Evolutionary conservation across 2,113 vertebrate genomes (phyloP), one percentile per base, ranked within the genome.

Genomic region (Montifringilla adamsi): DNA sequence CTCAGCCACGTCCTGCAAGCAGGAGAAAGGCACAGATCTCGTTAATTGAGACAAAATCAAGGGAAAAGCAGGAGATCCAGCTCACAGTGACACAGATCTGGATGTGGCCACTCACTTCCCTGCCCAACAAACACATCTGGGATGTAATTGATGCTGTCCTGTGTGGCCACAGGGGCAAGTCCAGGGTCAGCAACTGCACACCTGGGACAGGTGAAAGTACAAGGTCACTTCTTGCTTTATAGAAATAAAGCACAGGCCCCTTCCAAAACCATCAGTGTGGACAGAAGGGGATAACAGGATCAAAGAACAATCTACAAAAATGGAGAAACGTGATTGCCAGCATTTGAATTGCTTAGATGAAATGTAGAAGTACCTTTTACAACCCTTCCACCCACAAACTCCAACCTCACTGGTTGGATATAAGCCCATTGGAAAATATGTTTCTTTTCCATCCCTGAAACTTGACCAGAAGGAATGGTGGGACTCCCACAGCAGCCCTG

Each of bases 1-100:
- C 96, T 98, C 30, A 99, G 97, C 99, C 99, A 99, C 23, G 93
- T 88, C 84, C 99, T 99, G 97, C 63, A 85, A 80, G 74, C 15
- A 84, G 88, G 12, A 96, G 41, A 89, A 63, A 88, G 76, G 15
- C 44, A 84, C 14, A 33, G 28, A 46, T 37, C 63, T 68, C 52
- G 50, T 80, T 62, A 74, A 59, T 68, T 7, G 16, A 77, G 33
- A 94, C 26, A 72, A 72, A 81, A 76, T 7, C 27, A 76, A 90
- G 73, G 9, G 4, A 79, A 44, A 89, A 89, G 33, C 53, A 69
- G 58, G 41, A 83, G 13, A 53, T 28, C 5, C 1, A 4, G 20
- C 9, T 64, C 23, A 55, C 46, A 47, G 64, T 7, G 15, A 46
- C 30, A 55, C 18, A 68, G 52, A 63, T 19, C 35, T 58, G 50